These are phyloP conservation scores for Poecilia gillii DNA, from an alignment of 2,797 vertebrate genomes.

Conservation along the genomic window DNA sequence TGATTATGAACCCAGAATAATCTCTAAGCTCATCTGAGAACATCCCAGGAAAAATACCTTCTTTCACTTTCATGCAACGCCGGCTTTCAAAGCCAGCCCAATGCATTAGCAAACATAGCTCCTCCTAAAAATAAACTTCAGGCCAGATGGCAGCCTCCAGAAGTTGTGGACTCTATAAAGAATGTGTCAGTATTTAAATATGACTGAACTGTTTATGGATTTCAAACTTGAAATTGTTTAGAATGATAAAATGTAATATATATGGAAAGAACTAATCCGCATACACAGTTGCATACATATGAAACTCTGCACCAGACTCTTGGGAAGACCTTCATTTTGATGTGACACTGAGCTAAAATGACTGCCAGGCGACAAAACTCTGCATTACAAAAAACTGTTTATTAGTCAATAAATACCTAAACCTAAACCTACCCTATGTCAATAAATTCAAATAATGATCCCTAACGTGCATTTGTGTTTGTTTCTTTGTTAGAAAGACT, in stretches of 20 bases:
- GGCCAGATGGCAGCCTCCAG: background rate
- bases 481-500: background rate
- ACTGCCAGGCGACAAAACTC: background rate
- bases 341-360: background rate
- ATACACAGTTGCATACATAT: background rate
- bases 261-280: background rate
- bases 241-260: background rate
- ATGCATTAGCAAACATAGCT: background rate
- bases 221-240: background rate
- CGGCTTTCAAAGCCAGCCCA: background rate
- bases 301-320: background rate
- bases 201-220: background rate
- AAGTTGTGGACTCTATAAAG: background rate
- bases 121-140: background rate
- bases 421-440: background rate
- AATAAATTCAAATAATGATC: background rate
- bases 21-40: background rate
- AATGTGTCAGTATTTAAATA: background rate
- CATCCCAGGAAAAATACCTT: background rate
- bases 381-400: background rate
- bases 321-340: background rate
- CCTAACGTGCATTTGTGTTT: background rate
- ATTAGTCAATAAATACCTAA: too few relatives aligned
- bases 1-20: background rate
- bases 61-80: background rate